Base-by-base conservation (phyloP, 2,113 vertebrate species). In the Fregetta grallaria region DNA sequence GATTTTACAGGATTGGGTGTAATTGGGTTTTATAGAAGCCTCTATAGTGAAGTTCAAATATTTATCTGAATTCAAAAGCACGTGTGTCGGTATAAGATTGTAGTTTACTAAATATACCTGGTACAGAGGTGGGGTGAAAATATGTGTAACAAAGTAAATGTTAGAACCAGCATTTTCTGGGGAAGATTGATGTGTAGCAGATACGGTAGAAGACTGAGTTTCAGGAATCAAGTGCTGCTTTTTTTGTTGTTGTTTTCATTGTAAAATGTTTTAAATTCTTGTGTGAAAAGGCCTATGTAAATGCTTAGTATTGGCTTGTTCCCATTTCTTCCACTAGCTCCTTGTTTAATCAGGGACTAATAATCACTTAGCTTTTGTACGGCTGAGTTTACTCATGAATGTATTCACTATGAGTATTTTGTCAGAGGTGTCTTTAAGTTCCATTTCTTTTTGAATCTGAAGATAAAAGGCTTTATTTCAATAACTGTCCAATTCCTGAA, bases 321-420 rank as follows among this genome's bases (percentile, higher is more conserved):
- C 94, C 80, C 84, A 63, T 94, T 91, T 91, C 84, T 95, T 85
- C 89, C 68, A 71, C 40, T 38, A 92, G 56, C 73, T 91, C 44
- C 93, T 95, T 96, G 94, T 97, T 95, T 97, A 89, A 94, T 52
- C 40, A 94, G 52, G 83, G 91, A 72, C 89, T 95, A 81, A 85
- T 81, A 95, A 92, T 94, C 84, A 90, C 95, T 95, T 94, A 91
- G 65, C 91, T 96, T 96, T 96, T 96, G 91, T 97, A 81, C 56
- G 90, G 25, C 73, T 81, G 77, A 77, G 32, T 97, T 94, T 94
- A 75, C 87, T n/a, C 77, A 47, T 52, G 81, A 81, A 10, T 68
- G 93, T 61, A 71, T 85, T 63, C 84, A 78, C 66, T 49, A 13
- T 9, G 40, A 84, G 40, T 68, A 72, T 91, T 91, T 96, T 92